Conservation (phyloP, 2,113 vertebrate genomes). For the Corvus hawaiiensis region DNA sequence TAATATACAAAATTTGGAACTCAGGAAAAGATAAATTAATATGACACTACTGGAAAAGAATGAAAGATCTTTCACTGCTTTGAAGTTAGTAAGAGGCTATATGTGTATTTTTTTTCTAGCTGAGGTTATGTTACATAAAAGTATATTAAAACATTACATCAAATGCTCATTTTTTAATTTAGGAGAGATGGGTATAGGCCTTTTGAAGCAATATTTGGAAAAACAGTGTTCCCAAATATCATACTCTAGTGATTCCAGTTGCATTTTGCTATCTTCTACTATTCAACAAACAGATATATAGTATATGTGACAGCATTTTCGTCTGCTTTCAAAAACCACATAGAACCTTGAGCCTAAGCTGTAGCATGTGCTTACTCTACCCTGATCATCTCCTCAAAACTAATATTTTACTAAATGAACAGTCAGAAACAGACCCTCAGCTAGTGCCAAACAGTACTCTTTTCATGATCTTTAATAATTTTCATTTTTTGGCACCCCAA, state of each 20-base stretch:
- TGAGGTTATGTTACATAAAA: background rate
- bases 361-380: background rate
- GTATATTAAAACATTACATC: background rate
- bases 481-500: background rate
- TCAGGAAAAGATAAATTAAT: slow-evolving; percentile 19
- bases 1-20: background rate
- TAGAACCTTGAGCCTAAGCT: background rate
- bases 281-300: background rate
- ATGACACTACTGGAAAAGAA: slow-evolving; percentile 21
- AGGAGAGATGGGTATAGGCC: background rate
- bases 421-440: background rate
- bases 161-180: background rate
- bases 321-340: background rate
- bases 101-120: background rate
- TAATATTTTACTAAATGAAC: background rate
- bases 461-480: background rate
- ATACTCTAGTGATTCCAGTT: background rate
- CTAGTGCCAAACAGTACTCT: background rate
- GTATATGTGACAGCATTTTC: background rate
- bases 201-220: background rate
- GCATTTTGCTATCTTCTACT: background rate
- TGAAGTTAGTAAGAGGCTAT: slow-evolving; percentile 2
- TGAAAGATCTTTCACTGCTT: slow-evolving; percentile 5
- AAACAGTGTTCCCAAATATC: background rate
- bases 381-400: background rate